These are phyloP conservation scores for Camponotus floridanus DNA, from an alignment of 1,140 invertebrate species.

Conservation along the genomic window DNA sequence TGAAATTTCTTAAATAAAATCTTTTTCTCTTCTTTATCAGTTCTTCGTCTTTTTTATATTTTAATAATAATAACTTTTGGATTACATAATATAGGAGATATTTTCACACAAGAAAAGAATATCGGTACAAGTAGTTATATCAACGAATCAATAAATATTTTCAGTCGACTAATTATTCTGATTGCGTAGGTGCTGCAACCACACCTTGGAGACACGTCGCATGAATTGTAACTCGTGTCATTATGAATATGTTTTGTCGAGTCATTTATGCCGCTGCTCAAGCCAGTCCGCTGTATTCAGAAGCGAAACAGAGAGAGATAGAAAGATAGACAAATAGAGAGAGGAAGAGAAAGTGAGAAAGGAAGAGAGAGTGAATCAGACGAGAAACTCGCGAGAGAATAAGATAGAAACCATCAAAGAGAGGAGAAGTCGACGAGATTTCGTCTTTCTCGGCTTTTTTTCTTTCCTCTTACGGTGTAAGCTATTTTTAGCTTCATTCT, in stretches of 20 bases:
- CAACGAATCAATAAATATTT: neutral
- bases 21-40: neutral
- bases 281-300: constrained; percentile 36
- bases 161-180: constrained; percentile 43
- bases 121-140: neutral
- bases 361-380: constrained; percentile 51
- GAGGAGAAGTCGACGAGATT: constrained; percentile 62
- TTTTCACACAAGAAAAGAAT: neutral
- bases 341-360: constrained; percentile 5
- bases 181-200: constrained; percentile 47
- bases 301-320: constrained; percentile 26
- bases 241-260: constrained; percentile 64
- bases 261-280: constrained; percentile 49
- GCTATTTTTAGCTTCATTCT: constrained; percentile 67
- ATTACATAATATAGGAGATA: no score
- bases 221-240: constrained; percentile 67
- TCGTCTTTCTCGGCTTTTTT: constrained; percentile 61
- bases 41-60: no score
- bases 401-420: constrained; percentile 7
- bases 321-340: constrained; percentile 3
- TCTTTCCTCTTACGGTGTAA: constrained; percentile 59
- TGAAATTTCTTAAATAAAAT: neutral
- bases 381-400: constrained; percentile 65
- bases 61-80: no score
- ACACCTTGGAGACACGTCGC: constrained; percentile 39